Percentiles rank a stretch among this genome's conserved stretches.
Conservation (phyloP, 2,113 vertebrate species). For the Sphaerodactylus townsendi region DNA sequence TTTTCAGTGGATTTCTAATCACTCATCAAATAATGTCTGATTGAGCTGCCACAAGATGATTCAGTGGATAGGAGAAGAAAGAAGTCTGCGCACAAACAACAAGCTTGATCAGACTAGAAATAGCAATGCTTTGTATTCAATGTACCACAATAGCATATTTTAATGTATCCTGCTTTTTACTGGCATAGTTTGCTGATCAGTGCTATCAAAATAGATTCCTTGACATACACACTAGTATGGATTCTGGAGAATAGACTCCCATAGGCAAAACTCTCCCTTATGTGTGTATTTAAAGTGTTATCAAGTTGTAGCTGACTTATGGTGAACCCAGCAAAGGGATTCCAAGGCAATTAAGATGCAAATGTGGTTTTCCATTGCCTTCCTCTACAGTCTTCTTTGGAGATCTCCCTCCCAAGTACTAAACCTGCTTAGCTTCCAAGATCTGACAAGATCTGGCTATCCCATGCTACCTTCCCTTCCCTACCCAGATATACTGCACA, state of each 20-base stretch:
- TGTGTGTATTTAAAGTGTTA: too few species aligned
- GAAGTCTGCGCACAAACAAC: constrained; percentile 19
- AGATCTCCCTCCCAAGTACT: too few species aligned
- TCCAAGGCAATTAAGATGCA: too few species aligned
- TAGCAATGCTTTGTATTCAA: background rate
- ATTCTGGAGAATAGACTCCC: background rate
- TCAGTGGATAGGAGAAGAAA: constrained; percentile 38
- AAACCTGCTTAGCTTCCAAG: too few species aligned
- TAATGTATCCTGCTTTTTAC: too few species aligned
- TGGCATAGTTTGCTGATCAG: background rate
- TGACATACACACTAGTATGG: background rate
- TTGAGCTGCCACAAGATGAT: constrained; percentile 57
- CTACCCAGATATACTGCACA: too few species aligned
- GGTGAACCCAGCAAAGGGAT: too few species aligned
- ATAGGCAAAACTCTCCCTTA: background rate
- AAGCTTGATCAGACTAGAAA: background rate
- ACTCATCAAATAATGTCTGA: constrained; percentile 57
- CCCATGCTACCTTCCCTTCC: too few species aligned
- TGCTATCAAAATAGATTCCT: background rate
- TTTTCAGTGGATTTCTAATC: constrained; percentile 56
- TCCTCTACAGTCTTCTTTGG: too few species aligned
- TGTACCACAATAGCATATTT: background rate
- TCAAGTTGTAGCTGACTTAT: too few species aligned
- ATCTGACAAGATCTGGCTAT: too few species aligned
- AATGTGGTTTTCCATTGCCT: too few species aligned